A percentile compares a stretch with the other conserved stretches of the same genome.
These are phyloP conservation scores for Cricetomys ansorgei DNA, from an alignment of 2,113 vertebrate genomes.

Conservation along the genomic window DNA sequence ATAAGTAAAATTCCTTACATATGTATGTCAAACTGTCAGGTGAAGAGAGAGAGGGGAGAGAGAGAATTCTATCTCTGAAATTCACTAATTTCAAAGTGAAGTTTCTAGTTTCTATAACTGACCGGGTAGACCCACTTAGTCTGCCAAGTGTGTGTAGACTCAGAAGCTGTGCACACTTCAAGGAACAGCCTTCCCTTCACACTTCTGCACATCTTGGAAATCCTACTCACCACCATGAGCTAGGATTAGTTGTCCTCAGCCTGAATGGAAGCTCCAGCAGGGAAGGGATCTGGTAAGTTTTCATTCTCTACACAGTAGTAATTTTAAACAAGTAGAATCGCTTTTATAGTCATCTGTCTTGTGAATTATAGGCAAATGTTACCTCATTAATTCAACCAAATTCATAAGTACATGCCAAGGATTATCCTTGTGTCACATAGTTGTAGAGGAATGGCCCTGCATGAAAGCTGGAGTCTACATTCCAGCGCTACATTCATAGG, in stretches of 20 bases:
- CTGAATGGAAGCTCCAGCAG: not conserved
- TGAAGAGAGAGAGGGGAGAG: not conserved
- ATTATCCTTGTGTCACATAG: not conserved
- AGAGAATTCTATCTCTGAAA: not conserved
- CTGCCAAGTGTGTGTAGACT: not conserved
- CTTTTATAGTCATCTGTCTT: not conserved
- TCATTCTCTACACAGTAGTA: not conserved
- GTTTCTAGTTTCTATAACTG: not conserved
- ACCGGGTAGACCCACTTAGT: not conserved
- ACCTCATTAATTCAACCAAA: not conserved
- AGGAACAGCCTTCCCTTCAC: not conserved
- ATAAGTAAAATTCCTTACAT: not conserved
- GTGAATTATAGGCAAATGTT: not conserved
- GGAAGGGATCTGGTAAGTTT: not conserved
- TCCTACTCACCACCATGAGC: not conserved
- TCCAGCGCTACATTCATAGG: too few relatives aligned
- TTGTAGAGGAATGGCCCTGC: too few relatives aligned
- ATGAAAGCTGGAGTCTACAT: too few relatives aligned
- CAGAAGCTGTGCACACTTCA: not conserved
- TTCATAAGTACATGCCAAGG: not conserved
- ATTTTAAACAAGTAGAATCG: not conserved
- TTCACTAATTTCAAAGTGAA: slow-evolving; percentile 8
- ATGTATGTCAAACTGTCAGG: not conserved
- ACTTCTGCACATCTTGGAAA: slow-evolving; percentile 3
- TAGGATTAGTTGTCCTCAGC: not conserved